These are phyloP conservation scores for Sebastes minor DNA, from an alignment of 2,797 vertebrate genomes.

Conservation along the genomic window DNA sequence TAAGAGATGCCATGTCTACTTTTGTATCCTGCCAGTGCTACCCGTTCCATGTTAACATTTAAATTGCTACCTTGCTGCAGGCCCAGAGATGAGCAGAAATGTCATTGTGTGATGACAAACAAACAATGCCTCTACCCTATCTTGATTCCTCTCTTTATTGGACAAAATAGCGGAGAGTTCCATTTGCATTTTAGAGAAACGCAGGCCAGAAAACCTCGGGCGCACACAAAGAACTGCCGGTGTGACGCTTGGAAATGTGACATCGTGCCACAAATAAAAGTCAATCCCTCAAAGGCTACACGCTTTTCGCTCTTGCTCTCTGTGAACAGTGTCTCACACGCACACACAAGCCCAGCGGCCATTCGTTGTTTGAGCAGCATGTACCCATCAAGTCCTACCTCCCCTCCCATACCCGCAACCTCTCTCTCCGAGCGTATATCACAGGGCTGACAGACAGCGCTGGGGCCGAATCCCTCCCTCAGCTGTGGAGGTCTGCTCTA, in stretches of 20 bases:
- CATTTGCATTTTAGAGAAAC: constrained; percentile 68
- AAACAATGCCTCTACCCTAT: constrained; percentile 53
- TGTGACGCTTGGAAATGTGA: constrained; percentile 67
- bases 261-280: constrained; percentile 70
- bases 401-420: constrained; percentile 37
- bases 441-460: constrained; percentile 68
- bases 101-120: constrained; percentile 68
- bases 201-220: constrained; percentile 45
- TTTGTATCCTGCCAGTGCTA: constrained; percentile 39
- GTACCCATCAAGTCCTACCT: constrained; percentile 71
- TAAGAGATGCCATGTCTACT: constrained; percentile 46
- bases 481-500: constrained; percentile 61
- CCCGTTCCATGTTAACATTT: constrained; percentile 72
- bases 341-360: constrained; percentile 51
- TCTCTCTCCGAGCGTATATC: constrained; percentile 55
- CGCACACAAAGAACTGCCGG: constrained; percentile 45
- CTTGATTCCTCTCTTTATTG: constrained; percentile 46
- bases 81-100: constrained; percentile 68
- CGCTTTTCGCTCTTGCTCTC: constrained; percentile 20
- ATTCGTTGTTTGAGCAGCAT: constrained; percentile 70
- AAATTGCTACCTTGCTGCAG: constrained; percentile 54
- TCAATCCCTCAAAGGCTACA: constrained; percentile 66
- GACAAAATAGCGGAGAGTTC: constrained; percentile 29
- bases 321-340: constrained; percentile 24
- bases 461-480: constrained; percentile 60